These are phyloP conservation scores for Chionomys nivalis DNA, from an alignment of 2,113 vertebrate genomes.

Conservation along the genomic window DNA sequence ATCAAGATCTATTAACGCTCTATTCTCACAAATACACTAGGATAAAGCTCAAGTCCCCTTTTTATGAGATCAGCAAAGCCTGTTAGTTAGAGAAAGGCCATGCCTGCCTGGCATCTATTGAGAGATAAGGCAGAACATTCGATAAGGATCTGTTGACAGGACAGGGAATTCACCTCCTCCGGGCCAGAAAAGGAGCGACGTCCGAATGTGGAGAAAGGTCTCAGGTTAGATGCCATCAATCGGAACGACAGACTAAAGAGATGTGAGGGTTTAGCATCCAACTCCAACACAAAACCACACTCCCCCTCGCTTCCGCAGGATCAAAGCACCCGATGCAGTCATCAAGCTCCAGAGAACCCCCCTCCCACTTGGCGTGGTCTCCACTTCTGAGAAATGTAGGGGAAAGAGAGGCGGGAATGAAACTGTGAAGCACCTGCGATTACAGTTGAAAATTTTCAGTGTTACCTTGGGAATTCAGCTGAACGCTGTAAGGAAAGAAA, in stretches of 20 bases:
- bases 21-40: conserved; percentile 55
- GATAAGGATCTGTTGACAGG: conserved; percentile 38
- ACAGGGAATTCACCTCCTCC: conserved; percentile 23
- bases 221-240: neutral
- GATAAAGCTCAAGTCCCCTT: conserved; percentile 43
- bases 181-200: neutral
- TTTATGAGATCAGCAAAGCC: conserved; percentile 49
- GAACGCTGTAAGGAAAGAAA: neutral
- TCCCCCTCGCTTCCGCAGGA: neutral
- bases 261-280: neutral
- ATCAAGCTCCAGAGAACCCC: neutral
- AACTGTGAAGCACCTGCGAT: neutral
- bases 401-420: neutral
- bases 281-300: neutral
- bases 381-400: neutral
- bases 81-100: conserved; percentile 50
- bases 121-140: conserved; percentile 32
- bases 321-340: neutral
- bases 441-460: conserved; percentile 30
- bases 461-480: neutral
- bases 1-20: conserved; percentile 64
- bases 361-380: neutral
- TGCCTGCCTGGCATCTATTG: neutral
- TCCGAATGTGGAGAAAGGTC: neutral
- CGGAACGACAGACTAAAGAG: neutral